phyloP scores from a whole-genome alignment of 2,888 invertebrate species.

The Athalia cordata region DNA sequence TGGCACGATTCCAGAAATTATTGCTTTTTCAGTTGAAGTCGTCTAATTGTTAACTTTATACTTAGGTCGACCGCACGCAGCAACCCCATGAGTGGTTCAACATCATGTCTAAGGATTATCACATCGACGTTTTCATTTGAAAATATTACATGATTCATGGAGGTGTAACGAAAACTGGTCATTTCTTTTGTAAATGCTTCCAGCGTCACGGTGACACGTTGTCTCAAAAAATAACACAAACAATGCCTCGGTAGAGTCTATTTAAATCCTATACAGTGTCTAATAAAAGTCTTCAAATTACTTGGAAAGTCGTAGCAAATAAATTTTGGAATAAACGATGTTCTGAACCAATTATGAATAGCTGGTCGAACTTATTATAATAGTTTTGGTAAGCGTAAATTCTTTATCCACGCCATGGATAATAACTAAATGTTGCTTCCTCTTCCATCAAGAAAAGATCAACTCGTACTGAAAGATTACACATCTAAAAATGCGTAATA shows the following conservation, averaged over 20 bases:
- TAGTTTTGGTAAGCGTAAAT: constrained; percentile 60
- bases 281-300: constrained; percentile 24
- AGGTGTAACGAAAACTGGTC: constrained; percentile 2
- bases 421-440: constrained; percentile 30
- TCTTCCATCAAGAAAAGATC: not conserved
- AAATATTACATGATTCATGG: constrained; percentile 23
- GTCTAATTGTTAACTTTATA: not conserved
- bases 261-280: constrained; percentile 8
- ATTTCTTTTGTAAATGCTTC: constrained; percentile 22
- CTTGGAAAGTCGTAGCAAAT: constrained; percentile 24
- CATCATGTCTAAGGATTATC: constrained; percentile 27
- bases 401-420: constrained; percentile 49
- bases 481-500: not conserved
- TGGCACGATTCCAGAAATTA: not conserved
- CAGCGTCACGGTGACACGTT: not conserved
- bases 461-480: not conserved
- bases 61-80: constrained; percentile 11
- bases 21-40: constrained; percentile 8
- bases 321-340: constrained; percentile 20
- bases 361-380: constrained; percentile 54
- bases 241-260: constrained; percentile 17
- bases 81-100: constrained; percentile 29
- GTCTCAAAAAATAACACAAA: constrained; percentile 14
- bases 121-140: constrained; percentile 37
- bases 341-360: constrained; percentile 47